Base-by-base conservation (phyloP, 2,888 invertebrate genomes). In the Dasypolia templi region DNA sequence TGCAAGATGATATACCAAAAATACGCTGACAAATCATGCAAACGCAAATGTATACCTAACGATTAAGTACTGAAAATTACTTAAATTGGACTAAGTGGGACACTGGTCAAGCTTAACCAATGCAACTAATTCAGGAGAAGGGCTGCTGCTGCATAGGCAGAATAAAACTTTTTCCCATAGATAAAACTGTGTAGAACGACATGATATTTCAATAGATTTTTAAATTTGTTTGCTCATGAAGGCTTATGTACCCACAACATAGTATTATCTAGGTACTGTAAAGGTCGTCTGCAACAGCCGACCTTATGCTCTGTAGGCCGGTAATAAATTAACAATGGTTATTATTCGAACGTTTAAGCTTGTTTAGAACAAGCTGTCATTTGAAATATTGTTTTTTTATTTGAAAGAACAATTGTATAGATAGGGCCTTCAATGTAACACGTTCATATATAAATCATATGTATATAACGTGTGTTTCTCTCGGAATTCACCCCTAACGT, bases 21-120 rank as follows among this genome's bases (percentile, higher is more conserved):
- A 74, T 56, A 65, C 14, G 29, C 42, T 61, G 44, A 61, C 3
- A 32, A 62, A 62, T 61, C 19, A 64, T 39, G 22, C 7, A 44
- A 29, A n/a, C 3, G n/a, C 11, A 66, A 66, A 22, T 11, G 39
- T 12, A n/a, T 11, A 56, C 3, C 2, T 56, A 17, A 29, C 9
- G 9, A 42, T 42, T 62, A n/a, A n/a, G n/a, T n/a, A 19, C 19
- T 26, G 26, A 19, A 19, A 26, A 42, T 19, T 12, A 62, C 2
- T 12, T 39, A n/a, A 58, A 19, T 44, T 3, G 9, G 32, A 46
- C 9, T 68, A 44, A 63, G 17, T 66, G 26, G 5, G 14, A 9
- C 14, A 22, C 22, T 22, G 0, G 14, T 29, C 14, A 4, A 32
- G 32, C 19, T 29, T 55, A 29, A 29, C 29, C 5, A 56, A 53